Evolutionary conservation across 2,888 invertebrate genomes (phyloP).

Genomic region (Muschampia plurimacula): DNA sequence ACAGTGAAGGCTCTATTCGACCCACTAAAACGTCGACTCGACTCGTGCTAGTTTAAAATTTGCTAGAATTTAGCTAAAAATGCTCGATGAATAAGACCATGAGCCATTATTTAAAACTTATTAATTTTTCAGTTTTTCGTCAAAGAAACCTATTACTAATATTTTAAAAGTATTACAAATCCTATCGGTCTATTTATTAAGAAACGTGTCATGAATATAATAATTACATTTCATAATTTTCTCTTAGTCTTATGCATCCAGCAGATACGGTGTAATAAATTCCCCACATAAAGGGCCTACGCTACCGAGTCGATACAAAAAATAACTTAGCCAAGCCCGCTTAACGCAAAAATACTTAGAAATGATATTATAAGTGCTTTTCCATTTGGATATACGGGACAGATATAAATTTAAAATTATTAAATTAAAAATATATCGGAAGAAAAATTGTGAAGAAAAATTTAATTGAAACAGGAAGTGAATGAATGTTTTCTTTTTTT

Average conservation of each 20-base stretch:
- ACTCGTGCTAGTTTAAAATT: conserved; percentile 53
- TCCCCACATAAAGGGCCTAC: conserved; percentile 40
- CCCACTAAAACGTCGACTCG: conserved; percentile 52
- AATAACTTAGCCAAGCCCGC: conserved; percentile 46
- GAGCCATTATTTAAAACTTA: not conserved
- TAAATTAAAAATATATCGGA: not conserved
- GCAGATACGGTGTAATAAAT: conserved; percentile 4
- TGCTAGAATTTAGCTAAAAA: conserved; percentile 62
- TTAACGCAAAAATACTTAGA: conserved; percentile 46
- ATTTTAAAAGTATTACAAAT: not conserved
- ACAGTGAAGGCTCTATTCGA: conserved; percentile 63
- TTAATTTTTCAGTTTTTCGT: not conserved
- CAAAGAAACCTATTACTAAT: not conserved
- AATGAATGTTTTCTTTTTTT: too few relatives aligned
- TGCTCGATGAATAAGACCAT: conserved; percentile 33
- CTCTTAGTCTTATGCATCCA: conserved; percentile 11
- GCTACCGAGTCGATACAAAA: conserved; percentile 50
- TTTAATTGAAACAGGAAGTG: not conserved
- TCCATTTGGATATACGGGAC: not conserved
- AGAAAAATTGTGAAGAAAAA: not conserved
- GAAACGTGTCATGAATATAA: not conserved
- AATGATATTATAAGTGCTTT: conserved; percentile 34
- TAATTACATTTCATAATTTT: not conserved
- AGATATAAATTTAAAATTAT: not conserved
- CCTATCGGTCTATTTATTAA: not conserved